These are phyloP conservation scores for Syritta pipiens DNA, from an alignment of 2,888 invertebrate species.

Conservation along the genomic window DNA sequence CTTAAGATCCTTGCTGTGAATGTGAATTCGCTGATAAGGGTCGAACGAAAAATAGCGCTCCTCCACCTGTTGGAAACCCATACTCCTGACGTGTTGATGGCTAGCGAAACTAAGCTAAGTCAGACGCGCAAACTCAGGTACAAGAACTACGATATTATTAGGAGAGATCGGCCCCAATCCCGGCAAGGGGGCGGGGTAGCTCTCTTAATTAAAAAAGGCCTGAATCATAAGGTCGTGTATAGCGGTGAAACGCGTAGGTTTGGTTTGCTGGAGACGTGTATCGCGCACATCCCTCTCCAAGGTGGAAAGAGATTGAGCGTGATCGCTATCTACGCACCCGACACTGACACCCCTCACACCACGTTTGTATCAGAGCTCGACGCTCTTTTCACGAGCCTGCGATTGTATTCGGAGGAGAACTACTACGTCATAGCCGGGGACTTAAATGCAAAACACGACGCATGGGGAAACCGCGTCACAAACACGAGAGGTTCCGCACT, in stretches of 20 bases:
- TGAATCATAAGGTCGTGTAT: constrained; percentile 2
- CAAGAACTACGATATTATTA: constrained; percentile 7
- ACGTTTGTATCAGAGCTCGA: background rate
- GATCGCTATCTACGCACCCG: background rate
- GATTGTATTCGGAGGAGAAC: constrained; percentile 1
- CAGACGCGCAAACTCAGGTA: constrained; percentile 5
- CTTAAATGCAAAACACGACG: constrained; percentile 6
- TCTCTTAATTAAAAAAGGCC: constrained; percentile 6
- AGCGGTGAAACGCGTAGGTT: background rate
- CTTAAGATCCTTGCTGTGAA: constrained; percentile 8
- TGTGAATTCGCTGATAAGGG: constrained; percentile 9
- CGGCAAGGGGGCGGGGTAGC: background rate
- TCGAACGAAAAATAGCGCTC: background rate
- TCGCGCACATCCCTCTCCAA: background rate
- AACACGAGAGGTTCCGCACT: background rate
- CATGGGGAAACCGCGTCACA: constrained; percentile 2
- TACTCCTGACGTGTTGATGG: constrained; percentile 14
- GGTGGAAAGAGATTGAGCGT: background rate
- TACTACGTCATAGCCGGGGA: constrained; percentile 11
- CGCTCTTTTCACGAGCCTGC: background rate
- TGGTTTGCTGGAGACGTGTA: background rate
- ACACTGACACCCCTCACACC: background rate
- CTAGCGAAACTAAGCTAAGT: constrained; percentile 13
- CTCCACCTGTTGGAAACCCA: constrained; percentile 11
- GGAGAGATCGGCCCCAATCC: background rate